Conservation (phyloP, 2,113 vertebrate genomes). For the Morone saxatilis region DNA sequence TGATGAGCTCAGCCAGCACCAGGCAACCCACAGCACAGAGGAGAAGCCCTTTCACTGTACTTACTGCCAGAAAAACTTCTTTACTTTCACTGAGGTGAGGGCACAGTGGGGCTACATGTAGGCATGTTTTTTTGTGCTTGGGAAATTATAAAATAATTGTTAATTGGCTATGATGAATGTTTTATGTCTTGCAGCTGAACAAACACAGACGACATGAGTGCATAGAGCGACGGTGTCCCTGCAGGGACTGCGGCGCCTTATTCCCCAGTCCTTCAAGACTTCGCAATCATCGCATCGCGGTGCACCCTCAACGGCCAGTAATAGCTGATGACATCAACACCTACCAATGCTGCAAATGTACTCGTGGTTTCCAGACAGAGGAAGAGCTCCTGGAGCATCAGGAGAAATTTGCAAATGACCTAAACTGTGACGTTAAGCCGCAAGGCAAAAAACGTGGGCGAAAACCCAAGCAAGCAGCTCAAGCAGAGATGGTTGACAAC, state of each 20-base stretch:
- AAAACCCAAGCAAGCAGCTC: constrained; percentile 62
- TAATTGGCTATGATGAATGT: not conserved
- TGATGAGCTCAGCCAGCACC: constrained; percentile 82
- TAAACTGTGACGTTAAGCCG: constrained; percentile 38
- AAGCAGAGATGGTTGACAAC: constrained; percentile 1
- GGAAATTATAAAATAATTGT: not conserved
- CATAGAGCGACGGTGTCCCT: constrained; percentile 74
- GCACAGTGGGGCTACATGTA: not conserved
- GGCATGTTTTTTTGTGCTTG: not conserved
- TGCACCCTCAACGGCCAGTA: constrained; percentile 63
- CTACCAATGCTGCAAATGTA: constrained; percentile 82
- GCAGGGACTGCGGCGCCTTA: constrained; percentile 77
- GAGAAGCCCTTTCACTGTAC: constrained; percentile 83
- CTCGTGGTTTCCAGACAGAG: constrained; percentile 74
- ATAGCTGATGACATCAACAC: constrained; percentile 63
- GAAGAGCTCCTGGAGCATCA: constrained; percentile 82
- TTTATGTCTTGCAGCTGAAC: constrained; percentile 74
- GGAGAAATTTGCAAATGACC: constrained; percentile 69
- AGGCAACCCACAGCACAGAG: constrained; percentile 77
- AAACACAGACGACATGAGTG: constrained; percentile 82
- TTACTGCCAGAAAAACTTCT: constrained; percentile 79
- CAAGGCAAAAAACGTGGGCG: constrained; percentile 63
- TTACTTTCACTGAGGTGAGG: constrained; percentile 83
- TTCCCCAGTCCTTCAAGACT: constrained; percentile 77
- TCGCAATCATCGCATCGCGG: constrained; percentile 74